Conservation (phyloP, 2,113 vertebrate species). For the Calidris pugnax region DNA sequence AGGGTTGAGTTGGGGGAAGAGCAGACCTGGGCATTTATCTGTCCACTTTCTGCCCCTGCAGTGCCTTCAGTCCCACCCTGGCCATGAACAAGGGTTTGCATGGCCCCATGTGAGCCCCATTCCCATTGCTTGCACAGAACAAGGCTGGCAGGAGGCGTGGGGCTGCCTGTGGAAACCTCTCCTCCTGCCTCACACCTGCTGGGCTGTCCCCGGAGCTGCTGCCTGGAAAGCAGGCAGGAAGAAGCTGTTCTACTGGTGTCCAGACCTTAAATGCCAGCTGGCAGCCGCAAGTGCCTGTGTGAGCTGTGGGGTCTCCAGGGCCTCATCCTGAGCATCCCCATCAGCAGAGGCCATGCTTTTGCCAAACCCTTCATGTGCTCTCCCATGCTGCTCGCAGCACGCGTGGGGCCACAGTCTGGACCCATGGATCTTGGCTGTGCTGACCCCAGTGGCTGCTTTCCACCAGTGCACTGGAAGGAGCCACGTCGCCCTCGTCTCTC, state of each 20-base stretch:
- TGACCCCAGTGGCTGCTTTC: background rate
- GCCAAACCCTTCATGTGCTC: background rate
- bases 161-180: background rate
- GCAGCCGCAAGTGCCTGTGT: background rate
- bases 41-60: background rate
- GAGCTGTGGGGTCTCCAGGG: background rate
- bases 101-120: background rate
- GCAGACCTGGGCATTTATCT: background rate
- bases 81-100: background rate
- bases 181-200: background rate
- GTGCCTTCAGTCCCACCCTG: background rate
- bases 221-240: background rate
- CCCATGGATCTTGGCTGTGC: background rate
- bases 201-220: background rate
- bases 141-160: background rate
- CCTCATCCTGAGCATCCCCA: background rate
- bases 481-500: background rate
- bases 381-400: background rate
- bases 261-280: background rate
- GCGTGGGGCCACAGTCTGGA: accelerated
- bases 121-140: background rate
- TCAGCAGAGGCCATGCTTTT: background rate
- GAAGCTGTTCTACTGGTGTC: background rate
- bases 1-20: background rate
- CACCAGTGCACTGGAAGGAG: background rate